Conservation (phyloP, 2,797 vertebrate genomes). For the Sebastes nivosus region DNA sequence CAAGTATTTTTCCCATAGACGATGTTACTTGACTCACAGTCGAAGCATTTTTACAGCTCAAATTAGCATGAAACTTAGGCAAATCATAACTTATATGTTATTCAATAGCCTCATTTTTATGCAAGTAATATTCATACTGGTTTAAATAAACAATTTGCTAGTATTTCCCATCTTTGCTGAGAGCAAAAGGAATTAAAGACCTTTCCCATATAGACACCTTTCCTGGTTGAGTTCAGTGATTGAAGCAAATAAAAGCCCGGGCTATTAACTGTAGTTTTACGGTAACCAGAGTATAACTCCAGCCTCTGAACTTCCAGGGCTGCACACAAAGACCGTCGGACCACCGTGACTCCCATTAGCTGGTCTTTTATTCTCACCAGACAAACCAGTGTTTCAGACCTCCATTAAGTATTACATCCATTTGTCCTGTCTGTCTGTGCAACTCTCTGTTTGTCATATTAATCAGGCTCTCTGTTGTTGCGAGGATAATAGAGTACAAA, state of each 20-base stretch:
- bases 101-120: no score
- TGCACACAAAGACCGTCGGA: no score
- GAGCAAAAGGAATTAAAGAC: no score
- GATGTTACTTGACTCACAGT: not conserved
- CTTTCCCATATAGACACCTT: rapidly evolving
- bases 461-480: conserved; percentile 1
- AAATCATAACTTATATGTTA: rapidly evolving
- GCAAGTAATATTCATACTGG: no score
- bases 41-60: rapidly evolving
- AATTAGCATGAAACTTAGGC: not conserved
- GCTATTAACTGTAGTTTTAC: rapidly evolving
- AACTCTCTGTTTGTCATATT: not conserved
- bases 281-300: no score
- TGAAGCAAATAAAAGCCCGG: no score
- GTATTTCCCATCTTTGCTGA: no score
- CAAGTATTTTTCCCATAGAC: no score
- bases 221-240: no score
- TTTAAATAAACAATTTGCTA: no score
- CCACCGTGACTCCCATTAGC: not conserved
- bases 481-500: not conserved
- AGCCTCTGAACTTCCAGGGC: no score
- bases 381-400: not conserved
- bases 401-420: not conserved
- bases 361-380: not conserved
- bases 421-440: not conserved